Evolutionary conservation across 1,140 invertebrate species (phyloP).

Genomic region (Bemisia tabaci): DNA sequence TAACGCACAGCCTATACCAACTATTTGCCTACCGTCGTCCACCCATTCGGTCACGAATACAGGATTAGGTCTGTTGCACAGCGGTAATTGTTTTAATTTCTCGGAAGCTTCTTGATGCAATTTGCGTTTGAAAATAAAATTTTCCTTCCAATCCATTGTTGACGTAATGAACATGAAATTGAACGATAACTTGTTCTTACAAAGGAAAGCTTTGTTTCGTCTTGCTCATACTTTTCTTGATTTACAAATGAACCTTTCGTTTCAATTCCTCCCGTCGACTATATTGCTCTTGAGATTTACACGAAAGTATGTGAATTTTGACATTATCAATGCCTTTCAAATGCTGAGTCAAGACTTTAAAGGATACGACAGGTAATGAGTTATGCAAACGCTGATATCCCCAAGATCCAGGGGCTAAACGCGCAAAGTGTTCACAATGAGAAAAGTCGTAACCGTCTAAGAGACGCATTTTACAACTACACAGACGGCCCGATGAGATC

Average conservation of each 20-base stretch:
- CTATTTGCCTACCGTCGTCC: background rate
- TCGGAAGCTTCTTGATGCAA: background rate
- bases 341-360: background rate
- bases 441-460: background rate
- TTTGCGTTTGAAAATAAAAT: background rate
- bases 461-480: no score
- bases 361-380: background rate
- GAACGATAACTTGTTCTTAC: no score
- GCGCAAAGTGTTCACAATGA: background rate
- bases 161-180: no score
- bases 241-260: background rate
- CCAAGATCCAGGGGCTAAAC: background rate
- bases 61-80: background rate
- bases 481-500: no score
- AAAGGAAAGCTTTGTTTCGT: no score
- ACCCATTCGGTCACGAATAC: background rate
- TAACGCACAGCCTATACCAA: background rate
- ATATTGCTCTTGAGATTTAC: background rate
- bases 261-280: background rate
- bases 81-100: background rate
- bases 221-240: no score
- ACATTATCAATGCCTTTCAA: background rate
- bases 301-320: background rate
- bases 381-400: background rate
- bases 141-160: background rate